Base-by-base conservation (phyloP, 2,888 invertebrate genomes). In the Scaptomyza flava region DNA sequence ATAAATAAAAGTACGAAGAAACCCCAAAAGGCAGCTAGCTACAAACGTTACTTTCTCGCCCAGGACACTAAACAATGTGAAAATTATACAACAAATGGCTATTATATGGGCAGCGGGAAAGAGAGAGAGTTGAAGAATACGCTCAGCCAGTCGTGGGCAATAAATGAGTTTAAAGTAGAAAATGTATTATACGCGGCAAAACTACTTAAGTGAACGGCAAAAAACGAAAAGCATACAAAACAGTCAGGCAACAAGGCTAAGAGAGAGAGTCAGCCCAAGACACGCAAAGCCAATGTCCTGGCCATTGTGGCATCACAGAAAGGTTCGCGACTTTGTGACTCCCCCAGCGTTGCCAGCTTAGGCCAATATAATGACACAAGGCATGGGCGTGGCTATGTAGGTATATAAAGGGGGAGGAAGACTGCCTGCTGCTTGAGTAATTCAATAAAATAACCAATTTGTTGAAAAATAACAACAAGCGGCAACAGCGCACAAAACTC, bases 381-480 rank as follows among this genome's bases (percentile, higher is more conserved):
- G 45, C 33, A 27, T 8, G 23, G 12, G 9, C 6, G 6, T 41
- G 7, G 6, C 30, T 20, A 6, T 20, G n/a, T 41, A n/a, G 46
- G 27, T 43, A 17, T 7, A 45, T 23, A 3, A 33, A 6, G 38
- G n/a, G 48, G 34, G 36, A 6, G 31, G 17, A 12, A 11, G 45
- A 50, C 65, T 65, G 71, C 81, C 85, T 84, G 82, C 80, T 79
- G 88, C 78, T 83, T 87, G 86, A 87, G 88, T 84, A 86, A 84
- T 84, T 84, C 88, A 88, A 84, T 84, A 84, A 84, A 88, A 84
- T 84, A 84, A 84, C 86, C 87, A 84, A 84, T 84, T 84, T 84
- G 84, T 83, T 88, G 73, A 71, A 74, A 82, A 86, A 86, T 72
- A 86, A 88, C 88, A 83, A 86, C 83, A 82, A 87, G 73, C 74